Conservation (phyloP, 1,140 invertebrate genomes). For the Lepidostoma basale region DNA sequence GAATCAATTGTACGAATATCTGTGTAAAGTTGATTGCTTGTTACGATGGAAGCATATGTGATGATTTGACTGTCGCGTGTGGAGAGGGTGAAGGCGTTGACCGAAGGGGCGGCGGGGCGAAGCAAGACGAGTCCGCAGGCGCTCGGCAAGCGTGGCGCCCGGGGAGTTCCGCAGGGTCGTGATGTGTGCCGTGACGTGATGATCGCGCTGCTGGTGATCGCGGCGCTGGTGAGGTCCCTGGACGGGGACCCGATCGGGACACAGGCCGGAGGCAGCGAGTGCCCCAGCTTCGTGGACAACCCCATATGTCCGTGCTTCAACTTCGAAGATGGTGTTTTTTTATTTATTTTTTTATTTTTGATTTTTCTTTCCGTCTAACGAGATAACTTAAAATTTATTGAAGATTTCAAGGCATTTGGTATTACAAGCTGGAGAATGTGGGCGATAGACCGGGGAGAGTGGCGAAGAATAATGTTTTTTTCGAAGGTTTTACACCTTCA, state of each 20-base stretch:
- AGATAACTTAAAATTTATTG: neutral
- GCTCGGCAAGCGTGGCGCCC: neutral
- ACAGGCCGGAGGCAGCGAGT: conserved; percentile 51
- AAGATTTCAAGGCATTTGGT: no score
- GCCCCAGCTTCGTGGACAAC: conserved; percentile 73
- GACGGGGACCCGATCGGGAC: conserved; percentile 2
- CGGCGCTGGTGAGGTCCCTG: conserved; percentile 31
- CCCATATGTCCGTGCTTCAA: conserved; percentile 88
- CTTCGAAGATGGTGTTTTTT: conserved; percentile 76
- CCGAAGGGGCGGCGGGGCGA: no score
- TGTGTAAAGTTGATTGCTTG: no score
- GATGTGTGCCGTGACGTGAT: conserved; percentile 34
- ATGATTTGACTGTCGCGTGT: no score
- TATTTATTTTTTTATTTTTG: neutral
- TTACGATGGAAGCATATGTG: no score
- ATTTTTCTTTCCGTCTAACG: neutral
- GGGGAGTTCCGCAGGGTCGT: neutral
- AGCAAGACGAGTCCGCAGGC: neutral
- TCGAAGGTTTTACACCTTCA: no score
- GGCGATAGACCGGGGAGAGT: no score
- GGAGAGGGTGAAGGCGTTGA: no score
- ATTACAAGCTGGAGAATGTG: no score
- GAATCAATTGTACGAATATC: no score
- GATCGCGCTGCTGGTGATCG: conserved; percentile 26
- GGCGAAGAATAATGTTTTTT: no score